These are phyloP conservation scores for Holacanthus passer DNA, from an alignment of 2,113 vertebrate genomes.

Conservation along the genomic window DNA sequence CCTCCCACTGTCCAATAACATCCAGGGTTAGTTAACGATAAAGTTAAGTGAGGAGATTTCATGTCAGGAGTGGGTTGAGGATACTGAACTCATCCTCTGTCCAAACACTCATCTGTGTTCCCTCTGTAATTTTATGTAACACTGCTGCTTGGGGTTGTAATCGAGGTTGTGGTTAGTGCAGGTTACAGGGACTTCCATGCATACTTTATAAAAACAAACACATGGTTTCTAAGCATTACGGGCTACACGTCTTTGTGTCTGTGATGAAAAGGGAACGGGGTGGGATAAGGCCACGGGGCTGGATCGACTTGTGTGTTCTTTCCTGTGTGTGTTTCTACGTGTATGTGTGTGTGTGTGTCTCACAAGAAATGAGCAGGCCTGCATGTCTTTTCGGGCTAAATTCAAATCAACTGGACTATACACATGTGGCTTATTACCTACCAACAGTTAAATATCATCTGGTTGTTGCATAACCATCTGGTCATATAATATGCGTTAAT, in stretches of 20 bases:
- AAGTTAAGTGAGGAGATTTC: slow-evolving; percentile 10
- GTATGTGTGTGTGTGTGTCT: slow-evolving; percentile 8
- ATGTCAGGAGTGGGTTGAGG: background rate
- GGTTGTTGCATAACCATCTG: slow-evolving; percentile 12
- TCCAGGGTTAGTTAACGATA: background rate
- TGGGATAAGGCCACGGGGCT: slow-evolving; percentile 14
- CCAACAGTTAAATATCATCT: slow-evolving; percentile 23
- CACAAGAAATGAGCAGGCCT: slow-evolving; percentile 7
- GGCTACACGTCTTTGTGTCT: slow-evolving; percentile 20
- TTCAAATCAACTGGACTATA: slow-evolving; percentile 3
- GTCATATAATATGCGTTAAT: slow-evolving; percentile 2
- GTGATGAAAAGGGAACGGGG: slow-evolving; percentile 38
- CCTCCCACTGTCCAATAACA: background rate
- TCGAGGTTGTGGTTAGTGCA: slow-evolving; percentile 3
- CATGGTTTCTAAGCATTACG: slow-evolving; percentile 53
- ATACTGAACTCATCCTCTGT: slow-evolving; percentile 30
- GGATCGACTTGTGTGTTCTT: slow-evolving; percentile 40
- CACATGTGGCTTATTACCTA: slow-evolving; percentile 13
- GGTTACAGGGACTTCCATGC: slow-evolving; percentile 16
- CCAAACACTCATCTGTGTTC: slow-evolving; percentile 35
- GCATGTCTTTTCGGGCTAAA: slow-evolving; percentile 13
- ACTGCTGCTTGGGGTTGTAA: slow-evolving; percentile 12
- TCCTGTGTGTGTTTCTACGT: slow-evolving; percentile 7
- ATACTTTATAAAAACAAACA: slow-evolving; percentile 59
- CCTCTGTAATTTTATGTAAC: slow-evolving; percentile 36